Evolutionary conservation across 53 echinoderm and acorn worm species (phyloP).

Genomic region (Crossaster papposus): DNA sequence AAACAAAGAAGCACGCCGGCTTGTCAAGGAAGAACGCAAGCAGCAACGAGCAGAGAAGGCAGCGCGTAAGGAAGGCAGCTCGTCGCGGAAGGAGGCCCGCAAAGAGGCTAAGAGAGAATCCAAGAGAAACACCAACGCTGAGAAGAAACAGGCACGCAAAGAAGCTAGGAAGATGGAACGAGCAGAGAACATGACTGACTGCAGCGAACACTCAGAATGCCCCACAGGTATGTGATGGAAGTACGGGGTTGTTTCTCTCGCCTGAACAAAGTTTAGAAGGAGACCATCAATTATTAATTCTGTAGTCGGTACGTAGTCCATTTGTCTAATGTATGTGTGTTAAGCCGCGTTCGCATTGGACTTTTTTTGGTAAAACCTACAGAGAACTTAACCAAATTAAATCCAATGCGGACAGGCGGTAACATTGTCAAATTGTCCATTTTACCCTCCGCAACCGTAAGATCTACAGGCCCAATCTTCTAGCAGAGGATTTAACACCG

Average conservation of each 20-base stretch:
- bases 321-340: background rate
- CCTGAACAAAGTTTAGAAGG: too few relatives aligned
- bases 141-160: constrained; percentile 17
- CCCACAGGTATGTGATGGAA: background rate
- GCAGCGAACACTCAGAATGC: constrained; percentile 42
- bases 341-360: too few relatives aligned
- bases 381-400: too few relatives aligned
- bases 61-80: constrained; percentile 15
- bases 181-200: constrained; percentile 8
- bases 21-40: constrained; percentile 16
- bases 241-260: background rate
- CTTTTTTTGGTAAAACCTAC: too few relatives aligned
- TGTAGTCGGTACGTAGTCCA: background rate
- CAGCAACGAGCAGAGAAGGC: constrained; percentile 20
- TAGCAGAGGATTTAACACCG: too few relatives aligned
- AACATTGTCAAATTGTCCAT: too few relatives aligned
- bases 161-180: constrained; percentile 39
- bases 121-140: background rate
- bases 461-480: too few relatives aligned
- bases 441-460: too few relatives aligned
- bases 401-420: too few relatives aligned
- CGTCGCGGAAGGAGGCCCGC: constrained; percentile 17
- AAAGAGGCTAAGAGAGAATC: constrained; percentile 29
- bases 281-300: too few relatives aligned
- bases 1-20: constrained; percentile 6